Evolutionary conservation across 2,888 invertebrate species (phyloP).

Genomic region (Zhuqinia jingwanae): DNA sequence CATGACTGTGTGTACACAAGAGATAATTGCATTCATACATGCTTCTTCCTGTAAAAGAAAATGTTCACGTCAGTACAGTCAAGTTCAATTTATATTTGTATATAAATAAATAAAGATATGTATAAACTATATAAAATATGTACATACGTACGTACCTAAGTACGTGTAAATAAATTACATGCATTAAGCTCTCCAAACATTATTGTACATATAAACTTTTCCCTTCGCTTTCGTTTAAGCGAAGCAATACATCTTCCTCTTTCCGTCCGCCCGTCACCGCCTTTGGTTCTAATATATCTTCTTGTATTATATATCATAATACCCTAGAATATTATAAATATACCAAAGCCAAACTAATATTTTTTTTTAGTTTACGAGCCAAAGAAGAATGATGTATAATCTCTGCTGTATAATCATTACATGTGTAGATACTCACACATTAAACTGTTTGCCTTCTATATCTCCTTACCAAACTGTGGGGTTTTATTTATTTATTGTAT

Average conservation of each 20-base stretch:
- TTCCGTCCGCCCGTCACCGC: conserved; percentile 58
- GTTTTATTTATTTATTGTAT: too few species aligned
- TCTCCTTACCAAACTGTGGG: too few species aligned
- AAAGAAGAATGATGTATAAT: too few species aligned
- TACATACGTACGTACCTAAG: background rate
- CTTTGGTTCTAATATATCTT: conserved; percentile 23
- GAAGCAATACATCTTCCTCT: conserved; percentile 56
- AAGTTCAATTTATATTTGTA: too few species aligned
- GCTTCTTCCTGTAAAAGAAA: too few species aligned
- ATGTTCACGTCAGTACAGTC: too few species aligned
- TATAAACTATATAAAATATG: background rate
- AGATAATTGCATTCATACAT: conserved; percentile 50
- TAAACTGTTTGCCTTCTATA: too few species aligned
- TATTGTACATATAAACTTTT: too few species aligned
- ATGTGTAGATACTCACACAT: too few species aligned
- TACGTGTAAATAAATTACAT: conserved; percentile 40
- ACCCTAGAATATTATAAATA: background rate
- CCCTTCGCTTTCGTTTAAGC: conserved; percentile 28
- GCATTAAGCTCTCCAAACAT: conserved; percentile 22
- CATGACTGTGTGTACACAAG: conserved; percentile 17
- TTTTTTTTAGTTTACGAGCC: too few species aligned
- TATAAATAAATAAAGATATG: too few species aligned
- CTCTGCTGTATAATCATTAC: too few species aligned
- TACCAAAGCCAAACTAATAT: background rate
- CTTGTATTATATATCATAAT: background rate